phyloP scores from a whole-genome alignment of 1,140 invertebrate species.

The Aplysia californica region DNA sequence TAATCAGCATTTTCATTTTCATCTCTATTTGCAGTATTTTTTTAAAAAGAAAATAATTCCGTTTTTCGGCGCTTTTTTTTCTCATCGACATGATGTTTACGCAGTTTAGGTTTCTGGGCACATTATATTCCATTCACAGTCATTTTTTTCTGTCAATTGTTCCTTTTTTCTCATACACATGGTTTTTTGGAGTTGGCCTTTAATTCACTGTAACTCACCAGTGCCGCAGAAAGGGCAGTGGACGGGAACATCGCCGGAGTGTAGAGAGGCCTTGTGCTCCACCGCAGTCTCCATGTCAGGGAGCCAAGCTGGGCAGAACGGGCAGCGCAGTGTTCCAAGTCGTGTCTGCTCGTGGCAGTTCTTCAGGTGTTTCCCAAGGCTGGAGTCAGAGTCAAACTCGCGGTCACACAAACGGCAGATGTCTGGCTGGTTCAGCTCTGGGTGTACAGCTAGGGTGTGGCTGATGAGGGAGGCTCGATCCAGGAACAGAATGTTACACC shows the following conservation, averaged over 20 bases:
- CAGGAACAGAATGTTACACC: slow-evolving; percentile 13
- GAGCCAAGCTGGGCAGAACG: slow-evolving; percentile 25
- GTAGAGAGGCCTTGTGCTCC: slow-evolving; percentile 13
- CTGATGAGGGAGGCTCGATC: slow-evolving; percentile 9
- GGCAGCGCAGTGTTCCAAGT: slow-evolving; percentile 5
- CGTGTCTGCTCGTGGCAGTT: slow-evolving; percentile 19
- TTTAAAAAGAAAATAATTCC: too few relatives aligned
- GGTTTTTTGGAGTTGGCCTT: too few relatives aligned
- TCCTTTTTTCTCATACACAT: too few relatives aligned
- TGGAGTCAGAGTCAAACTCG: not conserved
- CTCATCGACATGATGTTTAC: too few relatives aligned
- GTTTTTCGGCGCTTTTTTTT: too few relatives aligned
- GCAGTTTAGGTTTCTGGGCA: too few relatives aligned
- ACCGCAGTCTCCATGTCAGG: slow-evolving; percentile 16
- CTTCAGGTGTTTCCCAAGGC: slow-evolving; percentile 15
- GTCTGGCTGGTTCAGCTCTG: slow-evolving; percentile 25
- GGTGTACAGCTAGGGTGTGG: slow-evolving; percentile 21
- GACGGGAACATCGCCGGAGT: slow-evolving; percentile 19
- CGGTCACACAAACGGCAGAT: slow-evolving; percentile 27
- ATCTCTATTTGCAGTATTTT: too few relatives aligned
- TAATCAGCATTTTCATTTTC: too few relatives aligned
- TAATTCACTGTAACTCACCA: too few relatives aligned
- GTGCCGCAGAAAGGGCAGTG: slow-evolving; percentile 29
- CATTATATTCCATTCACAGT: too few relatives aligned
- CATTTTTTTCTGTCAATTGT: too few relatives aligned